Conservation (phyloP, 2,113 vertebrate species). For the Canis aureus region DNA sequence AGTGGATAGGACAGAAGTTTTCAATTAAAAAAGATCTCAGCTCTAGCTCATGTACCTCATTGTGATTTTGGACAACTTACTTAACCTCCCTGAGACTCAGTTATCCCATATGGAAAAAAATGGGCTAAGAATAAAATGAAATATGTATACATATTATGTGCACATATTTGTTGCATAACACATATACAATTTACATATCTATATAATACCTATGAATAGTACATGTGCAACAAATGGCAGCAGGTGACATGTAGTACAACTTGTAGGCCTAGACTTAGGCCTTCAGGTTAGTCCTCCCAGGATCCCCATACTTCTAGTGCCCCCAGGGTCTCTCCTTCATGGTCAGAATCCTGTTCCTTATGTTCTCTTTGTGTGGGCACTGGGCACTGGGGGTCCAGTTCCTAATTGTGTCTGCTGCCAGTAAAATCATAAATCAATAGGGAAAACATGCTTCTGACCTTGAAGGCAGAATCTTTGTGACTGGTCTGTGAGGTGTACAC, state of each 20-base stretch:
- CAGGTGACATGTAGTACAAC: background rate
- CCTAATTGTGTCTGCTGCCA: background rate
- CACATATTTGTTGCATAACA: background rate
- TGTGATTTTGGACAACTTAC: background rate
- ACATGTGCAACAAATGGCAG: background rate
- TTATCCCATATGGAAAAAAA: background rate
- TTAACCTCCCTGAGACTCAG: background rate
- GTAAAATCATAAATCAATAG: background rate
- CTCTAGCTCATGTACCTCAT: background rate
- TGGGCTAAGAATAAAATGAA: background rate
- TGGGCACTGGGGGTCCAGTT: background rate
- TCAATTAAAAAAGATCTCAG: background rate
- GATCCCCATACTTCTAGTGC: background rate
- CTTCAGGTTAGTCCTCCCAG: background rate
- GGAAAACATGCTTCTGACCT: background rate
- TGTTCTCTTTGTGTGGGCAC: background rate
- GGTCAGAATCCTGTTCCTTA: background rate
- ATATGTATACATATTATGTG: background rate
- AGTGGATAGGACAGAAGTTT: background rate
- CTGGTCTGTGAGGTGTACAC: background rate
- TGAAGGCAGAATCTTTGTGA: background rate
- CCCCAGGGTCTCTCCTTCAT: background rate
- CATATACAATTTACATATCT: background rate
- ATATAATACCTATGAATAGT: background rate
- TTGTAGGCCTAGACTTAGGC: no score